Percentiles rank a stretch among this genome's conserved stretches.
Conservation (phyloP, 2,113 vertebrate species). For the Orientallactaga bullata region DNA sequence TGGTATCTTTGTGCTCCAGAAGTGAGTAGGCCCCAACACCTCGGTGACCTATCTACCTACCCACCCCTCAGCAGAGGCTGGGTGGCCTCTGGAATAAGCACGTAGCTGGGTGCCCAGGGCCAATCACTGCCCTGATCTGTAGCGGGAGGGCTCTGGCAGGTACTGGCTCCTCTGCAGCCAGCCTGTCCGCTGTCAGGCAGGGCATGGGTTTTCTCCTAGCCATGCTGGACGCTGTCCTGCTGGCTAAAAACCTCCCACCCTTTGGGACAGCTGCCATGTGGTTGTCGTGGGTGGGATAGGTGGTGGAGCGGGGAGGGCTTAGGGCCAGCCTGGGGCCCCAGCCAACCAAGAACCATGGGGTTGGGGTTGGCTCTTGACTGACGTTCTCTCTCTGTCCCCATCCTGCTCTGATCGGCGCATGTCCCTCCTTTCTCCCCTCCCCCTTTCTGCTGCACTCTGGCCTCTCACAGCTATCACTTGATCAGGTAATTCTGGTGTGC, state of each 20-base stretch:
- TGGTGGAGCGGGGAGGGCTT: conserved; percentile 10
- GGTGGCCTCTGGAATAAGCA: not conserved
- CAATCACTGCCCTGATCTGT: not conserved
- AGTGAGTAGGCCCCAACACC: conserved; percentile 90
- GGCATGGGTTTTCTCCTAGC: not conserved
- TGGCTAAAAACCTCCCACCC: not conserved
- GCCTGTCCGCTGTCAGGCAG: not conserved
- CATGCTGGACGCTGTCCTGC: not conserved
- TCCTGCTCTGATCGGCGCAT: conserved; percentile 93
- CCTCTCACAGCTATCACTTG: conserved; percentile 98
- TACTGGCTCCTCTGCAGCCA: accelerated
- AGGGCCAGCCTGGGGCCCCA: conserved; percentile 31
- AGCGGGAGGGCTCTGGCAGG: not conserved
- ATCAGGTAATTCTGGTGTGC: conserved; percentile 96
- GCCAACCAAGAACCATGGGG: conserved; percentile 29
- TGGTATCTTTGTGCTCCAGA: conserved; percentile 96
- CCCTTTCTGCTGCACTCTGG: conserved; percentile 92
- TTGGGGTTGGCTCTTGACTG: conserved; percentile 69
- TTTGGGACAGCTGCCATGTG: conserved; percentile 78
- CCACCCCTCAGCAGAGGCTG: conserved; percentile 1
- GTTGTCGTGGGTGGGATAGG: not conserved
- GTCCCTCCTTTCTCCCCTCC: conserved; percentile 89
- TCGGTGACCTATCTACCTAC: not conserved
- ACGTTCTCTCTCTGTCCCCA: conserved; percentile 86
- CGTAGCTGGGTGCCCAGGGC: not conserved